phyloP scores from a whole-genome alignment of 2,888 invertebrate genomes.

The Tenthredo mesomela region DNA sequence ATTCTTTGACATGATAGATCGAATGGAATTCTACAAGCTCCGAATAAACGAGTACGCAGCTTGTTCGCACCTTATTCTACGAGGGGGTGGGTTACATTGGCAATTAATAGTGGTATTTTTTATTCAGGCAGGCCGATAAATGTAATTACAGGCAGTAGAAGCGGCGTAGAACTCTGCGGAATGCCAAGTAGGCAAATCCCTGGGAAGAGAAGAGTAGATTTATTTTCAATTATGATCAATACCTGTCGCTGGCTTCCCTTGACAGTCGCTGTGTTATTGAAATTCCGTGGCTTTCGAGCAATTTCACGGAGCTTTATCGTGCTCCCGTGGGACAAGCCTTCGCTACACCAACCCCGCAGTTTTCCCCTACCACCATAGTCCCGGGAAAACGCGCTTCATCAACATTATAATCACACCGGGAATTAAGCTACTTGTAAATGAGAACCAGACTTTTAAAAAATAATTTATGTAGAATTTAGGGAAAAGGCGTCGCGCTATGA shows the following conservation, averaged over 20 bases:
- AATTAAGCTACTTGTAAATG: conserved; percentile 46
- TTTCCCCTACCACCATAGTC: conserved; percentile 32
- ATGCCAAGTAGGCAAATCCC: conserved; percentile 47
- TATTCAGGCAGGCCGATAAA: conserved; percentile 23
- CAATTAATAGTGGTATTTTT: conserved; percentile 59
- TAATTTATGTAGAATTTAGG: conserved; percentile 4
- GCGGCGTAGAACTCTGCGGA: conserved; percentile 42
- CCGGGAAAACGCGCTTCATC: conserved; percentile 47
- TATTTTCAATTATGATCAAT: conserved; percentile 69
- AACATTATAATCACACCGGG: conserved; percentile 51
- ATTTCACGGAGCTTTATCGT: conserved; percentile 71
- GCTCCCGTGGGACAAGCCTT: conserved; percentile 68
- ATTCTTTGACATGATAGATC: neutral
- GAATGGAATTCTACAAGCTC: neutral
- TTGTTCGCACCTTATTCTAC: conserved; percentile 29
- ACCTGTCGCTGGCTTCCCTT: conserved; percentile 60
- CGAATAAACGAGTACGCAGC: conserved; percentile 7
- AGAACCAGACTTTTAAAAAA: conserved; percentile 7
- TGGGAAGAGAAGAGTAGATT: conserved; percentile 58
- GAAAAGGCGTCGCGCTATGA: conserved; percentile 21
- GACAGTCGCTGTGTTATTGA: conserved; percentile 67
- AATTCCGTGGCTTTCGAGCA: conserved; percentile 70
- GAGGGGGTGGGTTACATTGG: neutral
- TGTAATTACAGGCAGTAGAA: conserved; percentile 37
- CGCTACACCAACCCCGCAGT: conserved; percentile 59